These are phyloP conservation scores for Cirrhinus mrigala DNA, from an alignment of 2,797 vertebrate genomes.

Conservation along the genomic window DNA sequence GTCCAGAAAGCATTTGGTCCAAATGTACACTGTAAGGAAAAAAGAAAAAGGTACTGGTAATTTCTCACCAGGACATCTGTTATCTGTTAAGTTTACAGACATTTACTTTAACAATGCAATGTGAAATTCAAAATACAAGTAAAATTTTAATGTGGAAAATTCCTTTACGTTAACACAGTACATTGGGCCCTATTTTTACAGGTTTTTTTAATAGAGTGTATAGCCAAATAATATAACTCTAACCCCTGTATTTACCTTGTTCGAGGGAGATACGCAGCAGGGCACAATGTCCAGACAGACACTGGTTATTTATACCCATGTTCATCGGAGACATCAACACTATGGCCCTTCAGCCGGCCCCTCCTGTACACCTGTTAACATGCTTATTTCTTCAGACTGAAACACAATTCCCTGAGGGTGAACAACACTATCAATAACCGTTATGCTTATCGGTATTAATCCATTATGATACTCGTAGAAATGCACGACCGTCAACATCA, in stretches of 20 bases:
- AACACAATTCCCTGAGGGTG: constrained; percentile 20
- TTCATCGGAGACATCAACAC: constrained; percentile 23
- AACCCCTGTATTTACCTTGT: constrained; percentile 24
- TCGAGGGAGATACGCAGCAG: neutral
- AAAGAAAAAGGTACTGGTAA: neutral
- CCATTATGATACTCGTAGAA: neutral
- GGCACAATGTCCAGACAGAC: constrained; percentile 27
- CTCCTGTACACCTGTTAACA: constrained; percentile 44
- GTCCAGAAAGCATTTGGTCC: neutral
- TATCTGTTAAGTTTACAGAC: neutral
- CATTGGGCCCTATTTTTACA: neutral
- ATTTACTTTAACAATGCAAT: neutral
- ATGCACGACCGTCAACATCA: neutral
- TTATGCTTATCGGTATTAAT: neutral
- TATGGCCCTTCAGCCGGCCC: constrained; percentile 4
- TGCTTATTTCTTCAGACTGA: constrained; percentile 40
- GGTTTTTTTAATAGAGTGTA: neutral
- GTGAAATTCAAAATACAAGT: neutral
- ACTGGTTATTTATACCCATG: constrained; percentile 50
- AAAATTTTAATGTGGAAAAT: neutral
- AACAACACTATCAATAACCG: constrained; percentile 26
- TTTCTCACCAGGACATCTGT: neutral
- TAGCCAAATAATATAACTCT: neutral
- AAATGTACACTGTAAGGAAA: neutral
- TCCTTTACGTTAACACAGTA: neutral